A percentile compares a stretch with the other conserved stretches of the same genome.
These are phyloP conservation scores for Drosophila suboccidentalis DNA, from an alignment of 2,888 invertebrate species.

Conservation along the genomic window DNA sequence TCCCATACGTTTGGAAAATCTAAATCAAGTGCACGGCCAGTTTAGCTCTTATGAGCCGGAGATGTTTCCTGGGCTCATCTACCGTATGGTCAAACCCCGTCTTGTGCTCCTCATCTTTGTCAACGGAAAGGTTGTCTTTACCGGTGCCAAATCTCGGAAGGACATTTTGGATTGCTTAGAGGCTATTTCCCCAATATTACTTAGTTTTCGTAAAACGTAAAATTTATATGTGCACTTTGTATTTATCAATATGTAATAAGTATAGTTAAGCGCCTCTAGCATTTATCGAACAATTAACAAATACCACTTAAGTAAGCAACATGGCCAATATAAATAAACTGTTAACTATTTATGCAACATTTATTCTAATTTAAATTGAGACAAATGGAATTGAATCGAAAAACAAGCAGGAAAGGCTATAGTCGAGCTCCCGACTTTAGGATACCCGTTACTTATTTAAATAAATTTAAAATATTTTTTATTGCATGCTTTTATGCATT, in stretches of 20 bases:
- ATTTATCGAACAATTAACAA: slow-evolving; percentile 39
- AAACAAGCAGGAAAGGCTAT: too few relatives aligned
- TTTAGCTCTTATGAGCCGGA: slow-evolving; percentile 98
- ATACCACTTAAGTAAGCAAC: slow-evolving; percentile 7
- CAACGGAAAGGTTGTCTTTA: slow-evolving; percentile 99
- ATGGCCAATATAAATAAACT: slow-evolving; percentile 7
- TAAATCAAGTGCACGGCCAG: slow-evolving; percentile 91
- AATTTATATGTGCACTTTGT: slow-evolving; percentile 36
- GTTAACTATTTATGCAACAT: background rate
- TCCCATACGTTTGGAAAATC: slow-evolving; percentile 90
- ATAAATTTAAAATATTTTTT: too few relatives aligned
- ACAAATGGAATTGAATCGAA: too few relatives aligned
- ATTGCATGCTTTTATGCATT: too few relatives aligned
- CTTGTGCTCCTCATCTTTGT: slow-evolving; percentile 99
- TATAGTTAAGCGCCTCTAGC: slow-evolving; percentile 24
- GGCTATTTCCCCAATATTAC: slow-evolving; percentile 97
- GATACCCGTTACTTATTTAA: too few relatives aligned
- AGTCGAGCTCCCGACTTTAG: too few relatives aligned
- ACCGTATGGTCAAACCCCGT: slow-evolving; percentile 98
- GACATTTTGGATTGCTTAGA: slow-evolving; percentile 97
- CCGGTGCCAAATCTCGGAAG: slow-evolving; percentile 94
- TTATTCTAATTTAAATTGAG: background rate
- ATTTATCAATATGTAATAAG: slow-evolving; percentile 4
- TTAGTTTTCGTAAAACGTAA: slow-evolving; percentile 95
- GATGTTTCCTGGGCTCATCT: slow-evolving; percentile 99